Evolutionary conservation across 2,888 invertebrate genomes (phyloP).

Genomic region (Caenorhabditis drosophilae): DNA sequence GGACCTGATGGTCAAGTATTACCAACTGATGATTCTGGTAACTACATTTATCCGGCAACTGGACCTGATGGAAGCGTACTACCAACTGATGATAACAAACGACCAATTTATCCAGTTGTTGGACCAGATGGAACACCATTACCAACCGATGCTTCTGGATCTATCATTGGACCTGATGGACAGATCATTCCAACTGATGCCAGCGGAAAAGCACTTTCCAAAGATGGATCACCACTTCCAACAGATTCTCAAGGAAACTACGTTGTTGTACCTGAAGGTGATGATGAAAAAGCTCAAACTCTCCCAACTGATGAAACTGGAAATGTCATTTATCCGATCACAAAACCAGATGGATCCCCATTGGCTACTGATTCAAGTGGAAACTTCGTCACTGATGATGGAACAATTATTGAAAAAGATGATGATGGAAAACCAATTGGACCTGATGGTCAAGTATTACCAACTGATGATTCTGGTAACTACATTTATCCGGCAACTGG

Average conservation of each 20-base stretch:
- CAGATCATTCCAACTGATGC: constrained; percentile 44
- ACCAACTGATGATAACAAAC: constrained; percentile 18
- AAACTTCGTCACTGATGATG: constrained; percentile 20
- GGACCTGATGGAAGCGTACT: constrained; percentile 9
- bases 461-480: constrained; percentile 45
- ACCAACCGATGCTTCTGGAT: constrained; percentile 25
- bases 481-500: constrained; percentile 36
- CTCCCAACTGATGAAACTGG: constrained; percentile 28
- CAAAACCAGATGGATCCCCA: constrained; percentile 27
- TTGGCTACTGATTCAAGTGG: constrained; percentile 32
- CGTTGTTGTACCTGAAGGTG: constrained; percentile 20
- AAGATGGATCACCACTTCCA: constrained; percentile 42
- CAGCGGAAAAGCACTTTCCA: constrained; percentile 10
- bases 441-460: constrained; percentile 22
- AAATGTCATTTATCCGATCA: constrained; percentile 15
- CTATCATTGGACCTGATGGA: constrained; percentile 43
- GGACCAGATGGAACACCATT: constrained; percentile 26
- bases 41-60: constrained; percentile 32
- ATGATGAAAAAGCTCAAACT: constrained; percentile 1
- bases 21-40: constrained; percentile 9
- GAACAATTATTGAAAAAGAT: constrained; percentile 31
- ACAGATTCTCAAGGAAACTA: constrained; percentile 36
- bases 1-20: constrained; percentile 2
- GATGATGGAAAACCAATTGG: constrained; percentile 37
- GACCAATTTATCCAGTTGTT: constrained; percentile 12